Evolutionary conservation across 2,888 invertebrate species (phyloP), one percentile per base, ranked within the genome.

Genomic region (Trypoxylon attenuatum): DNA sequence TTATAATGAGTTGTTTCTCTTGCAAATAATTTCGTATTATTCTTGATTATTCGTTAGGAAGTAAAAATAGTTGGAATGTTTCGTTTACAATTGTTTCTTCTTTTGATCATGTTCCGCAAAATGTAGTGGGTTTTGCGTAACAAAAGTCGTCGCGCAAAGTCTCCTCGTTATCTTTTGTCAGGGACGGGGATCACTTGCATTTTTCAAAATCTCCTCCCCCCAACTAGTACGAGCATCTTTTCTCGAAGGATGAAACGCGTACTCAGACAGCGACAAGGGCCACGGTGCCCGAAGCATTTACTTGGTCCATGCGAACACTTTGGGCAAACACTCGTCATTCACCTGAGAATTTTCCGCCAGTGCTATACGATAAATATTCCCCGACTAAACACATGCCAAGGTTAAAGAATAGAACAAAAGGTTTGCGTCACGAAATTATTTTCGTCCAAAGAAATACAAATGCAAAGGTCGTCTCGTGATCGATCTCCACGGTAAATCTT

Each of bases 261-360:
- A 45, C 71, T 71, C 68, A 61, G 71, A 71, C 71, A 47, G 47
- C 51, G 62, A 41, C 67, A 39, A 71, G 67, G 53, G 46, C 13
- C 27, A 39, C 49, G 64, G 55, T 57, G 54, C 50, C 49, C 46
- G 13, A 16, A 49, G 54, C 56, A 47, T 53, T 58, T 56, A 53
- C 56, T 25, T 38, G 39, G 41, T n/a, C 16, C 13, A 41, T 56
- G 13, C 25, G 67, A 71, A 71, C 56, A 54, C 51, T 45, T 25
- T 5, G 51, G 6, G 13, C 13, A 33, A 4, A 56, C 53, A 53
- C 13, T 39, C 15, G 59, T 33, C 15, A 6, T 13, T 33, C 21
- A 39, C 22, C 15, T 2, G 21, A 39, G 50, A 19, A 33, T 33
- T n/a, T 8, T 8, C 19, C 5, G 6, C 19, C 25, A 1, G 5